phyloP scores from a whole-genome alignment of 2,113 vertebrate genomes.

The Phrynocephalus versicolor region DNA sequence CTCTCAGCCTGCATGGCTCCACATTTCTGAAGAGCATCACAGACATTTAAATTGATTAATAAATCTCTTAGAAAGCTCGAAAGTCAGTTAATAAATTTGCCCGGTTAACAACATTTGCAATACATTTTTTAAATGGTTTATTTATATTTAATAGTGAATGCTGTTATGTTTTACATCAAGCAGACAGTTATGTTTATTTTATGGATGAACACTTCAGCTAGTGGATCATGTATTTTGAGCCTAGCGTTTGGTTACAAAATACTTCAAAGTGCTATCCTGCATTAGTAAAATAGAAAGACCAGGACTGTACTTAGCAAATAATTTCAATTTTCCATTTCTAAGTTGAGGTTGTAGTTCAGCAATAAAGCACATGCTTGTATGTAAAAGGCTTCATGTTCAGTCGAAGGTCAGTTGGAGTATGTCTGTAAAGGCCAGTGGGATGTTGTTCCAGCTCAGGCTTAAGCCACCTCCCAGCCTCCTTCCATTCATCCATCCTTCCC shows the following conservation, averaged over 20 bases:
- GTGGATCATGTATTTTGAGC: constrained; percentile 11
- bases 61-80: neutral
- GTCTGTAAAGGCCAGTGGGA: too few relatives aligned
- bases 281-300: constrained; percentile 45
- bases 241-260: neutral
- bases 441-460: too few relatives aligned
- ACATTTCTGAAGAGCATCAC: neutral
- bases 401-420: neutral
- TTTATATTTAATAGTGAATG: constrained; percentile 48
- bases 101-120: constrained; percentile 37
- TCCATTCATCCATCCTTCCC: too few relatives aligned
- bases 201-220: neutral
- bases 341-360: neutral
- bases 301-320: constrained; percentile 35
- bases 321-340: neutral
- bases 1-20: too few relatives aligned
- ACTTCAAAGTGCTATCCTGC: constrained; percentile 25
- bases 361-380: neutral
- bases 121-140: constrained; percentile 34
- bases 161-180: constrained; percentile 34
- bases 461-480: too few relatives aligned
- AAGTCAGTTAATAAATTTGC: neutral
- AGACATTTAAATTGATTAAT: neutral
- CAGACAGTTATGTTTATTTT: constrained; percentile 35
- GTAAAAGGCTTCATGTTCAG: neutral